These are phyloP conservation scores for Protodeltote pygarga DNA, from an alignment of 2,888 invertebrate genomes.

Conservation along the genomic window DNA sequence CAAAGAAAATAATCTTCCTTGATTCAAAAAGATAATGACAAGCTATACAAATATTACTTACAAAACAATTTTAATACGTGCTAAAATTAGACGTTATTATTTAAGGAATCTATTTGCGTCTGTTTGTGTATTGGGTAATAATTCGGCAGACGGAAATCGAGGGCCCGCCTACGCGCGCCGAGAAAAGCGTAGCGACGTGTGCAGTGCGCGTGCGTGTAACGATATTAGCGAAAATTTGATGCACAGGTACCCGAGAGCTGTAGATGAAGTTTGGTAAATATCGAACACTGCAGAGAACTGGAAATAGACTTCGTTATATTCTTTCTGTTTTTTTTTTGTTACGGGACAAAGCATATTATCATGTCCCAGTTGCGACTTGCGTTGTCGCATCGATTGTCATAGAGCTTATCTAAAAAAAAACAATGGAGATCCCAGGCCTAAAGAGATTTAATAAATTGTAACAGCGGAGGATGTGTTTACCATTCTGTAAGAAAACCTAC, in stretches of 20 bases:
- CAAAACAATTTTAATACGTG: slow-evolving; percentile 37
- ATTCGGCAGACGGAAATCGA: slow-evolving; percentile 69
- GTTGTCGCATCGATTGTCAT: too few relatives aligned
- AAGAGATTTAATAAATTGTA: too few relatives aligned
- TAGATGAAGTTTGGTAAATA: neutral
- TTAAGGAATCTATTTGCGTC: slow-evolving; percentile 66
- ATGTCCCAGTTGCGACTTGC: too few relatives aligned
- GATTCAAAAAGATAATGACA: slow-evolving; percentile 25
- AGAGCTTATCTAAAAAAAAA: too few relatives aligned
- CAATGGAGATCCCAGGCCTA: too few relatives aligned
- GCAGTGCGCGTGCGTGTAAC: slow-evolving; percentile 49
- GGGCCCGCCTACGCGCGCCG: slow-evolving; percentile 71
- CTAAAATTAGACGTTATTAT: slow-evolving; percentile 59
- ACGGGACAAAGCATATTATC: too few relatives aligned
- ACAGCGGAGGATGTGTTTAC: too few relatives aligned
- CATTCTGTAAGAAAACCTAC: too few relatives aligned
- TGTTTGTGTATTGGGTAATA: slow-evolving; percentile 68
- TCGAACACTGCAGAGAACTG: too few relatives aligned
- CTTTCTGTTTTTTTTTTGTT: too few relatives aligned
- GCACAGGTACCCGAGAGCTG: slow-evolving; percentile 30
- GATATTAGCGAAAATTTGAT: slow-evolving; percentile 36
- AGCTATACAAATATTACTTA: slow-evolving; percentile 17
- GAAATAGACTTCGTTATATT: too few relatives aligned
- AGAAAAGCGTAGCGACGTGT: slow-evolving; percentile 66
- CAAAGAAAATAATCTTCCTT: slow-evolving; percentile 14